Percentiles rank a stretch among this genome's conserved stretches.
These are phyloP conservation scores for Spatulosminthurus flaviceps DNA, from an alignment of 2,888 invertebrate species.

Conservation along the genomic window DNA sequence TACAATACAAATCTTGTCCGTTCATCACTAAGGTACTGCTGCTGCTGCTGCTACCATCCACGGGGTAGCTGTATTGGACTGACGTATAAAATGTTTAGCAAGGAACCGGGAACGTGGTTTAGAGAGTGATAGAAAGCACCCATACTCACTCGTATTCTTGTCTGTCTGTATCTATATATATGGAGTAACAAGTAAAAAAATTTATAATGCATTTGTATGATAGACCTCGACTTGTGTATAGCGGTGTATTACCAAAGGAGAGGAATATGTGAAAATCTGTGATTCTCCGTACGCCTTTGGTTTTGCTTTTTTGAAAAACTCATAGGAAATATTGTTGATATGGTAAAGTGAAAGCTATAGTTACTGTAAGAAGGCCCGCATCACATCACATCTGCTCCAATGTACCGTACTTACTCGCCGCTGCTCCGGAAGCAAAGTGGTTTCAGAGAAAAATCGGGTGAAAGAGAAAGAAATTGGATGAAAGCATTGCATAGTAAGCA, in stretches of 20 bases:
- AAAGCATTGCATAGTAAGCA: slow-evolving; percentile 64
- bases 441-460: slow-evolving; percentile 58
- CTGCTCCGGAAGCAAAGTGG: slow-evolving; percentile 59
- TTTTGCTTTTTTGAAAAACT: slow-evolving; percentile 47
- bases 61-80: not conserved
- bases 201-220: slow-evolving; percentile 33
- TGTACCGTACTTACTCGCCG: slow-evolving; percentile 45
- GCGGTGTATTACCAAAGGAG: not conserved
- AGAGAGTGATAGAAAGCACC: slow-evolving; percentile 6
- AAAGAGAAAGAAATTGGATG: slow-evolving; percentile 64
- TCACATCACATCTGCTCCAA: slow-evolving; percentile 53
- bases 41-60: too few relatives aligned
- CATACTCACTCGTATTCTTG: slow-evolving; percentile 4
- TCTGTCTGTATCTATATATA: too few relatives aligned
- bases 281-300: slow-evolving; percentile 43
- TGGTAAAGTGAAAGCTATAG: slow-evolving; percentile 39
- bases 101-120: not conserved
- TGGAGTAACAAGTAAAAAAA: slow-evolving; percentile 23
- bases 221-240: slow-evolving; percentile 15
- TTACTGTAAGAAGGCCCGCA: slow-evolving; percentile 44
- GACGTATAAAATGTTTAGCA: slow-evolving; percentile 1
- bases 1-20: slow-evolving; percentile 7
- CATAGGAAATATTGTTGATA: slow-evolving; percentile 56
- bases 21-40: not conserved
- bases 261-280: slow-evolving; percentile 44